phyloP scores from a whole-genome alignment of 37 sponge, comb jelly and placozoan species.

The Halichondria panicea region DNA sequence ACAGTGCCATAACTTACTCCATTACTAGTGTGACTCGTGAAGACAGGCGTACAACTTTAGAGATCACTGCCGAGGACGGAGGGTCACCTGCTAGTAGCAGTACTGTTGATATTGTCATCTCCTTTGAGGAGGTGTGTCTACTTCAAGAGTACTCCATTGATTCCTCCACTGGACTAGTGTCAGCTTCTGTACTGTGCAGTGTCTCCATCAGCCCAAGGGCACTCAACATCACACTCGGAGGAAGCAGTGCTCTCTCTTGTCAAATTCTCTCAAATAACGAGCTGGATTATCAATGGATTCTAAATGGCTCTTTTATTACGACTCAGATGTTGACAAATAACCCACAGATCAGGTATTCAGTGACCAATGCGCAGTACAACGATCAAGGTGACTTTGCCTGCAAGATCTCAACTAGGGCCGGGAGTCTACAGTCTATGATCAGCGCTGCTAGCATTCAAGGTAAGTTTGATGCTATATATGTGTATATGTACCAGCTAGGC shows the following conservation, averaged over 20 bases:
- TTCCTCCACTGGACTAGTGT: constrained; percentile 17
- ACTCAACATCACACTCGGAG: constrained; percentile 6
- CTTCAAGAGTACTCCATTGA: constrained; percentile 26
- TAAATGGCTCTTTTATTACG: constrained; percentile 49
- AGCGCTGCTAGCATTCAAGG: constrained; percentile 34
- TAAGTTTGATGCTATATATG: too few species aligned
- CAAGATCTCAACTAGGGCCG: constrained; percentile 20
- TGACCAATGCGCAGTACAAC: not conserved
- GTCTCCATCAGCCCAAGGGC: constrained; percentile 1
- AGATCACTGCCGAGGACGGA: constrained; percentile 63
- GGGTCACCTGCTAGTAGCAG: constrained; percentile 30
- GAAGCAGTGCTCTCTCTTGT: constrained; percentile 17
- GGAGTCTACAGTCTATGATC: constrained; percentile 41
- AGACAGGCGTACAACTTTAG: constrained; percentile 15
- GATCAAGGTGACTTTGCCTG: constrained; percentile 65
- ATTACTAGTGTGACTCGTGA: not conserved
- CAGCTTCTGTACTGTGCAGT: constrained; percentile 24
- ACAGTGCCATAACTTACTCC: constrained; percentile 49
- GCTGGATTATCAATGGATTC: constrained; percentile 55
- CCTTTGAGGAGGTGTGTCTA: constrained; percentile 25
- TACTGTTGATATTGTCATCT: constrained; percentile 36
- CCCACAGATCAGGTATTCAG: not conserved
- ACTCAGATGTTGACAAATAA: not conserved
- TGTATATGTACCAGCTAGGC: too few species aligned
- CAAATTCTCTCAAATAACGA: constrained; percentile 9